Evolutionary conservation across 1,140 invertebrate genomes (phyloP), one percentile per base, ranked within the genome.

Genomic region (Listronotus bonariensis): DNA sequence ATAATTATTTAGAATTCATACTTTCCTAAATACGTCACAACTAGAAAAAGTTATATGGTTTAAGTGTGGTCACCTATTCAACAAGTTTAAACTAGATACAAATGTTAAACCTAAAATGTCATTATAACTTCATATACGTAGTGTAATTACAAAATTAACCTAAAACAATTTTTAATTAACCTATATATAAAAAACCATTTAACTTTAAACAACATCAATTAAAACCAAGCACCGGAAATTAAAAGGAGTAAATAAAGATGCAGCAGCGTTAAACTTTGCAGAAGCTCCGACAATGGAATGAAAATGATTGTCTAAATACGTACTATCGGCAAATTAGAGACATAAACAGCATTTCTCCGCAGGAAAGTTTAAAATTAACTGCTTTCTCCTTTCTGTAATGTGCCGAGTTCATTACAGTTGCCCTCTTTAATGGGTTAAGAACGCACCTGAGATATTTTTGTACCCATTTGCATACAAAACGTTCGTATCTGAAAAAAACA

Each of bases 231-330:
- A n/a, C 42, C 55, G 55, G 55, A 58, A 58, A 58, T 58, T 45
- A 58, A 58, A 58, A 48, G 42, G 43, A 58, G 41, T 58, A 58
- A 58, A 58, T 58, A 58, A 58, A 48, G 42, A 48, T 46, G 55
- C 43, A 58, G 42, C 18, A 26, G 12, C 42, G 55, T 14, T 31
- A 58, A 48, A 58, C 42, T 48, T 55, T 20, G 20, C 53, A 55
- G 43, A 15, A 58, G 43, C 55, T 26, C 18, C 40, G 55, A 42
- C 55, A 58, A 58, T 60, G 46, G 59, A 62, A 62, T 53, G 49
- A 53, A 62, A 62, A 62, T 48, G 59, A 62, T 62, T 62, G 59
- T 53, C 59, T 62, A 62, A 62, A 62, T 62, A 62, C 59, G 59
- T 62, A 53, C 20, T 62, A 62, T 62, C 59, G 51, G 59, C 59